These are phyloP conservation scores for Ptilorrhoa leucosticta DNA, from an alignment of 2,113 vertebrate species.

Conservation along the genomic window DNA sequence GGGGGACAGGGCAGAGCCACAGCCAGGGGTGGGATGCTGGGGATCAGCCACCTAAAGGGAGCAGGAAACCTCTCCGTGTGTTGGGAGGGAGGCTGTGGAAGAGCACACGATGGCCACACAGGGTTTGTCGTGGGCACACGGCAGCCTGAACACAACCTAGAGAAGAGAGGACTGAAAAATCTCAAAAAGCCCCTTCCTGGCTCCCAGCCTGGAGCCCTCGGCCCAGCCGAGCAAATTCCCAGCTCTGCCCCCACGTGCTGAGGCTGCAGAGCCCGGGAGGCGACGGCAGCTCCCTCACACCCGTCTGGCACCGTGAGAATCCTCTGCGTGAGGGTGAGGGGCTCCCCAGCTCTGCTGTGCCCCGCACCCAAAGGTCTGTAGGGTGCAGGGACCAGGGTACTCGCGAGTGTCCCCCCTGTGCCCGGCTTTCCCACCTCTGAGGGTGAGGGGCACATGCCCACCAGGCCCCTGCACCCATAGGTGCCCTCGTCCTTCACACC, in stretches of 20 bases:
- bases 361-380: rapidly evolving
- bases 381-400: not conserved
- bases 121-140: rapidly evolving
- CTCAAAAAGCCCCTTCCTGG: not conserved
- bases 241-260: not conserved
- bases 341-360: not conserved
- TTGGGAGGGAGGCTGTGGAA: not conserved
- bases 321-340: rapidly evolving
- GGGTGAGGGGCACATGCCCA: rapidly evolving
- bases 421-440: rapidly evolving
- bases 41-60: not conserved
- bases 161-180: not conserved
- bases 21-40: rapidly evolving
- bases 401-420: not conserved
- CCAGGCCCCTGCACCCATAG: not conserved
- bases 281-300: not conserved
- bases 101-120: rapidly evolving
- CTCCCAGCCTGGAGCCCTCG: not conserved
- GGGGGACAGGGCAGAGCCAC: rapidly evolving
- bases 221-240: rapidly evolving
- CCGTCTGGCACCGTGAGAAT: rapidly evolving
- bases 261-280: not conserved
- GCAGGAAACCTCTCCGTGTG: rapidly evolving
- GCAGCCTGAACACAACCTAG: not conserved
- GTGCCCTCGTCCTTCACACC: not conserved